phyloP scores from a whole-genome alignment of 2,113 vertebrate genomes.

The Ursus arctos region DNA sequence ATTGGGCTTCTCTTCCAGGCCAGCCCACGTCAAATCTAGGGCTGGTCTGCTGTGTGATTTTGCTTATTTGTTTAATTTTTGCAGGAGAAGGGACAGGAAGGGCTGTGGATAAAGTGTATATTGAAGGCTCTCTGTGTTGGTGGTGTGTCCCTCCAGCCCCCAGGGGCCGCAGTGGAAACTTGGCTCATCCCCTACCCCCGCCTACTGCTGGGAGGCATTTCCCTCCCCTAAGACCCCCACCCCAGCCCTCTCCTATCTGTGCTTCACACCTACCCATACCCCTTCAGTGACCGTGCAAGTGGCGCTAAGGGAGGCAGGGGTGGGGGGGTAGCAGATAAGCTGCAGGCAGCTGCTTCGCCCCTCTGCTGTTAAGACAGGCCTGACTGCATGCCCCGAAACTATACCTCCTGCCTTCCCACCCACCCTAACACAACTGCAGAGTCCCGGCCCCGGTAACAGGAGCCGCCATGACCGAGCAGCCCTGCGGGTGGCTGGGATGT shows the following conservation, averaged over 20 bases:
- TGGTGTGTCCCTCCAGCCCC: background rate
- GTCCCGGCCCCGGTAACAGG: background rate
- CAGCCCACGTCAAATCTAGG: background rate
- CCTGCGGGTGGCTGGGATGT: background rate
- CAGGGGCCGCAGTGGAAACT: background rate
- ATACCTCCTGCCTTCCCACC: background rate
- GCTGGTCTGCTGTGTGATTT: background rate
- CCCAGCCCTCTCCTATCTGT: background rate
- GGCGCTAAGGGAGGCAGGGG: background rate
- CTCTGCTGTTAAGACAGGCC: background rate
- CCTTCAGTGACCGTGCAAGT: background rate
- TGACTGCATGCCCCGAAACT: background rate
- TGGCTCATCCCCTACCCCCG: background rate
- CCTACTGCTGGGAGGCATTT: background rate
- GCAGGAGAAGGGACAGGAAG: background rate
- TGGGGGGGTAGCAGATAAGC: background rate
- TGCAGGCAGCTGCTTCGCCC: background rate
- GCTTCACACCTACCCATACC: background rate
- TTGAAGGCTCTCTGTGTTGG: background rate
- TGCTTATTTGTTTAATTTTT: background rate
- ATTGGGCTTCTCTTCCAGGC: background rate
- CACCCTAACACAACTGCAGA: background rate
- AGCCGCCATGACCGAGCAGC: background rate
- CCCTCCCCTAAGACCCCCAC: background rate
- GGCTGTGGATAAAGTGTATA: fast-evolving